Conservation (phyloP, 2,113 vertebrate species). For the Noctilio leporinus region DNA sequence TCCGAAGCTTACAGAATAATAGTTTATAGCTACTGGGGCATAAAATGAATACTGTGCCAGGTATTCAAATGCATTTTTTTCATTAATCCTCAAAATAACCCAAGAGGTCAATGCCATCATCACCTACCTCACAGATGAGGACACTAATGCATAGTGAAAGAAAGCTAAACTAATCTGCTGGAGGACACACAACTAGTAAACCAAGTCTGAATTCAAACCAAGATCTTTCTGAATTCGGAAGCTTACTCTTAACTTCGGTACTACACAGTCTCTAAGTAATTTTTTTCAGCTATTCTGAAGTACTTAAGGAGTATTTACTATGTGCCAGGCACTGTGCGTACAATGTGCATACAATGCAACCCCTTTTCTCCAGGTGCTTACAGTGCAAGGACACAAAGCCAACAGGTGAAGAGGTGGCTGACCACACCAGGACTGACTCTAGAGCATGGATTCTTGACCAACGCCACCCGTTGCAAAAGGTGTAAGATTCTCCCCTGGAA, state of each 20-base stretch:
- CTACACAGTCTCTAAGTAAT: neutral
- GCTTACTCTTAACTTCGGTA: neutral
- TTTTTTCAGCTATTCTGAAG: neutral
- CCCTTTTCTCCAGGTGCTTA: fast-evolving
- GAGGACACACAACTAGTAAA: neutral
- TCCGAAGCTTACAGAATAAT: neutral
- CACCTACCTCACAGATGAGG: neutral
- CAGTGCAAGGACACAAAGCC: neutral
- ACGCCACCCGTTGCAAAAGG: neutral
- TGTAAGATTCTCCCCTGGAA: neutral
- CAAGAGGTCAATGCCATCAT: neutral
- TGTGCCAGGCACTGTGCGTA: neutral
- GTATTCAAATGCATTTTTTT: neutral
- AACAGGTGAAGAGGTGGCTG: neutral
- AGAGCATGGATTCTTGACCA: neutral
- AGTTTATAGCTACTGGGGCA: neutral
- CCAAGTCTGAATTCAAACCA: neutral
- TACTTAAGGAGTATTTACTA: neutral
- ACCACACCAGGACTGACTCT: neutral
- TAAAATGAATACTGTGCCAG: neutral
- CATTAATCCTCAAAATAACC: neutral
- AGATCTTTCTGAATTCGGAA: neutral
- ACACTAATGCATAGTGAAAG: neutral
- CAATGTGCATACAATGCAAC: neutral
- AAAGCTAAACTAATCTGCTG: neutral